Evolutionary conservation across 1,140 invertebrate species (phyloP).

Genomic region (Scaptomyza hsui): DNA sequence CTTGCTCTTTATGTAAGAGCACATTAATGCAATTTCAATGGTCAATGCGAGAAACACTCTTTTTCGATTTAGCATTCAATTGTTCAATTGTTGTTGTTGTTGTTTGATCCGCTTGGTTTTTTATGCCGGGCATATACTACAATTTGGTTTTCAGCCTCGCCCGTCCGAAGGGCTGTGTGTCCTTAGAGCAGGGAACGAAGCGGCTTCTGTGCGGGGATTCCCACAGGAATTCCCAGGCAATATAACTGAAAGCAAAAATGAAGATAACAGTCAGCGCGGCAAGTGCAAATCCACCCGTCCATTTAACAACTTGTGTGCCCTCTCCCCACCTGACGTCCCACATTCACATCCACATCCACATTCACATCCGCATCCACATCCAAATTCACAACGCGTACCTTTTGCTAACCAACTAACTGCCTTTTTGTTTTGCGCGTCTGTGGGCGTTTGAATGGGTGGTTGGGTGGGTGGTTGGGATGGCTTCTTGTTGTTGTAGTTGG

Average conservation of each 20-base stretch:
- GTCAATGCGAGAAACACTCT: conserved; percentile 68
- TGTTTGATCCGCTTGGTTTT: conserved; percentile 80
- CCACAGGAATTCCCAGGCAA: conserved; percentile 83
- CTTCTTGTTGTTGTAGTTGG: background rate
- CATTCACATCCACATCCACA: conserved; percentile 7
- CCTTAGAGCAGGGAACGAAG: background rate
- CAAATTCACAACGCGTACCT: conserved; percentile 12
- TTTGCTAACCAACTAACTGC: conserved; percentile 77
- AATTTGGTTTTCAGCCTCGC: conserved; percentile 68
- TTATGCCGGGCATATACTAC: conserved; percentile 54
- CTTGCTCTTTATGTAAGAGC: conserved; percentile 24
- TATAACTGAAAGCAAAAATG: conserved; percentile 84
- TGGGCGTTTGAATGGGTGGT: conserved; percentile 42
- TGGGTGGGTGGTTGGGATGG: background rate
- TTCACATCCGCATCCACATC: conserved; percentile 9
- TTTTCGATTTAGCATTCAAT: conserved; percentile 69
- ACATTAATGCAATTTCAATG: conserved; percentile 81
- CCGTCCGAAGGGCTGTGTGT: background rate
- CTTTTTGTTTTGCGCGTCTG: conserved; percentile 67
- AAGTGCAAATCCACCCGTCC: conserved; percentile 84
- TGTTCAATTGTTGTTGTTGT: conserved; percentile 14
- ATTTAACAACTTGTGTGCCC: conserved; percentile 78
- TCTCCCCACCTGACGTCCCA: conserved; percentile 14
- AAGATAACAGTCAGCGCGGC: conserved; percentile 81
- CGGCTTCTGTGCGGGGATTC: conserved; percentile 41